phyloP scores from a whole-genome alignment of 2,888 invertebrate genomes.

The Apodemia duryi region DNA sequence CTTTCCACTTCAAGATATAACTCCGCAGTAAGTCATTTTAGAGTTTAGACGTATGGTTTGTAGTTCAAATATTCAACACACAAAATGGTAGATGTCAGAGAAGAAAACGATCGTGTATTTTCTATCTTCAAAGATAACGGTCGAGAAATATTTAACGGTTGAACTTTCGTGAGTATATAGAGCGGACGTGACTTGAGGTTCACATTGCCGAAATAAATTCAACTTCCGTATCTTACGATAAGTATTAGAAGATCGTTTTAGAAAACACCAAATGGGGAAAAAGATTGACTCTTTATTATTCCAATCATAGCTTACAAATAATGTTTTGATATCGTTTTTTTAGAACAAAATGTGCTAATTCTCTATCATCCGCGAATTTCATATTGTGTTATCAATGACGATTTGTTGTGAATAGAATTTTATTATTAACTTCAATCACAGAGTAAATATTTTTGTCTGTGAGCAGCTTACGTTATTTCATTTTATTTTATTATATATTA shows the following conservation, averaged over 20 bases:
- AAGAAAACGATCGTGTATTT: conserved; percentile 3
- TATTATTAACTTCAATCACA: not conserved
- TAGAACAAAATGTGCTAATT: not conserved
- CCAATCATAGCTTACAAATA: not conserved
- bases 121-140: conserved; percentile 2
- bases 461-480: no score
- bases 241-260: conserved; percentile 3
- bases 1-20: no score
- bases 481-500: no score
- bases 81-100: not conserved
- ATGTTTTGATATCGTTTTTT: not conserved
- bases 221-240: conserved; percentile 4
- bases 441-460: no score
- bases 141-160: conserved; percentile 17
- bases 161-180: conserved; percentile 14
- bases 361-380: not conserved
- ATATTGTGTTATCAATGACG: not conserved
- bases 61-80: no score
- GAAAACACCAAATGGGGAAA: not conserved
- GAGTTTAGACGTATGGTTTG: no score
- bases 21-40: no score
- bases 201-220: conserved; percentile 3
- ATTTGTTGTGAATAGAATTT: not conserved
- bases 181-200: conserved; percentile 16
- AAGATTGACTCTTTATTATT: not conserved